Percentiles rank a stretch among this genome's conserved stretches.
These are phyloP conservation scores for Tarsius wallacei DNA, from an alignment of 2,797 vertebrate genomes.

Conservation along the genomic window DNA sequence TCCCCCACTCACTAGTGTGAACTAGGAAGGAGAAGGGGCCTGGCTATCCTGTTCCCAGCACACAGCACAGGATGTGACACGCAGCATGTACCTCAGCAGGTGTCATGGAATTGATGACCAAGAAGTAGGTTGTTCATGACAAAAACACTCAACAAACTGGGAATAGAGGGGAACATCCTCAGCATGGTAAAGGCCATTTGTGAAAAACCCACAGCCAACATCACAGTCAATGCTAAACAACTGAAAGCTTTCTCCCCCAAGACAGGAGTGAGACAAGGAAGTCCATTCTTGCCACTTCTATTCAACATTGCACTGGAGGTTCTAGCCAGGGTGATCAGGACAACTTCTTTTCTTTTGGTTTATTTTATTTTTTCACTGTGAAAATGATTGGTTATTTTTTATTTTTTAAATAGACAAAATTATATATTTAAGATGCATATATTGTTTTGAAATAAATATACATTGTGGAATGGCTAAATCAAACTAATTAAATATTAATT, in stretches of 20 bases:
- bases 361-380: not conserved
- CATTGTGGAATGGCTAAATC: not conserved
- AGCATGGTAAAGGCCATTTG: not conserved
- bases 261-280: not conserved
- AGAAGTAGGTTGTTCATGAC: not conserved
- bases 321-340: not conserved
- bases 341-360: not conserved
- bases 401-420: conserved; percentile 13
- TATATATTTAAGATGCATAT: not conserved
- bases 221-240: not conserved
- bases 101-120: not conserved
- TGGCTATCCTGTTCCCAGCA: not conserved
- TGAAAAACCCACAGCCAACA: not conserved
- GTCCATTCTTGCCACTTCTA: not conserved
- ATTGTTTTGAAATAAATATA: conserved; percentile 11
- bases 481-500: not conserved
- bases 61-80: not conserved
- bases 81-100: not conserved
- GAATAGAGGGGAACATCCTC: not conserved
- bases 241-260: not conserved
- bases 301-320: not conserved
- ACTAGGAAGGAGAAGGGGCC: not conserved
- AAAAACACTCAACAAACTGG: not conserved
- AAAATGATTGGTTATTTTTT: not conserved
- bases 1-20: not conserved